Conservation (phyloP, 2,888 invertebrate species). For the Dryococelus australis region DNA sequence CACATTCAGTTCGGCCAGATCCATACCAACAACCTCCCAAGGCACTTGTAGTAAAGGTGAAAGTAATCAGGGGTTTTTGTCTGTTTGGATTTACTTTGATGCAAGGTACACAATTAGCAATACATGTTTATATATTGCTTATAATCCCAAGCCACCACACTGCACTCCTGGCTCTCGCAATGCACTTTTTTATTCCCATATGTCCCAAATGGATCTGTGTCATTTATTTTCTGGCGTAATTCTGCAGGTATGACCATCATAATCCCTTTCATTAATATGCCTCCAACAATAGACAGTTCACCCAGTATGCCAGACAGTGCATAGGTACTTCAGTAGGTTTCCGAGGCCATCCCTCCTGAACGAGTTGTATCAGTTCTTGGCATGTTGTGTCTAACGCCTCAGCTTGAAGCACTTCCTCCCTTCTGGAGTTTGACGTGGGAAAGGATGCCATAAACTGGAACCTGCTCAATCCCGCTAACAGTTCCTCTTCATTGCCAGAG, state of each 20-base stretch:
- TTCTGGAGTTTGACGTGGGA: neutral
- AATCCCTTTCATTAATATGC: neutral
- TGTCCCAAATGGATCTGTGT: neutral
- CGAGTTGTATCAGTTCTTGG: neutral
- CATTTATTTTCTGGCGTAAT: neutral
- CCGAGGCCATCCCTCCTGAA: neutral
- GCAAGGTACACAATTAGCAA: neutral
- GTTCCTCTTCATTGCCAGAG: neutral
- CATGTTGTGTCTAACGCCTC: neutral
- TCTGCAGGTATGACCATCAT: neutral
- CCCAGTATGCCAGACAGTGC: neutral
- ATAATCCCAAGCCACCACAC: neutral
- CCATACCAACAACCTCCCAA: neutral
- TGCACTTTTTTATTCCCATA: neutral
- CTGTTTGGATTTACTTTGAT: neutral
- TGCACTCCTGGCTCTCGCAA: neutral
- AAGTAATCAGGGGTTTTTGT: neutral
- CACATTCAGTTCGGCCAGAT: neutral
- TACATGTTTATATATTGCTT: neutral
- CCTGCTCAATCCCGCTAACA: neutral
- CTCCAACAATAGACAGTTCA: neutral
- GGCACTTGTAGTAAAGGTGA: neutral
- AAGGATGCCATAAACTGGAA: neutral
- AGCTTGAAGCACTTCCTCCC: neutral
- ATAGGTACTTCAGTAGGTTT: neutral